These are phyloP conservation scores for Lacanobia wlatinum DNA, from an alignment of 2,888 invertebrate genomes.

Conservation along the genomic window DNA sequence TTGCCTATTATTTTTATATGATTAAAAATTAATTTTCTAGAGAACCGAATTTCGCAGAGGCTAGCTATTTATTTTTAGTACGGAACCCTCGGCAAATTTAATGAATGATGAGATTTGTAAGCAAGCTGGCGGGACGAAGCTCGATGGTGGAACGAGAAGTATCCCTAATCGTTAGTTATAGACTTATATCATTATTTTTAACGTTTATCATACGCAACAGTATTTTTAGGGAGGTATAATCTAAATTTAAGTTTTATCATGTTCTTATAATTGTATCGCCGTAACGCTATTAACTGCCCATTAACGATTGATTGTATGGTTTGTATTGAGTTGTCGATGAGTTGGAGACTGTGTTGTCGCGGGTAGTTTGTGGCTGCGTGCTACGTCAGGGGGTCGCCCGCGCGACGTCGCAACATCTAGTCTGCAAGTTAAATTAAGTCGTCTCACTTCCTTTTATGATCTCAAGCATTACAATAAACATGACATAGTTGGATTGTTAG, in stretches of 20 bases:
- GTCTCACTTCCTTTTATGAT: conserved; percentile 77
- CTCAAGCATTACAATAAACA: conserved; percentile 72
- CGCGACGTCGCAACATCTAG: conserved; percentile 69
- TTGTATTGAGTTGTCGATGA: conserved; percentile 64
- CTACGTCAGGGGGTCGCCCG: conserved; percentile 53
- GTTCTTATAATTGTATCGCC: conserved; percentile 73
- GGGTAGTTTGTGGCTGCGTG: conserved; percentile 67
- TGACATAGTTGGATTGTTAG: conserved; percentile 55
- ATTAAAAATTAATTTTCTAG: conserved; percentile 44
- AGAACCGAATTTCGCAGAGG: conserved; percentile 56
- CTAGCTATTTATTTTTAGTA: conserved; percentile 59
- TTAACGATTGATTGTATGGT: conserved; percentile 49
- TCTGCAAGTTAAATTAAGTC: conserved; percentile 73
- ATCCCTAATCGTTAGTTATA: conserved; percentile 83
- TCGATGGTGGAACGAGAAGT: conserved; percentile 68
- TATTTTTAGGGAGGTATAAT: conserved; percentile 88
- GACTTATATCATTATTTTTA: conserved; percentile 90
- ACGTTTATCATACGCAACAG: conserved; percentile 89
- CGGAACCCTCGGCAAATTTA: conserved; percentile 64
- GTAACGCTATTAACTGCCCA: conserved; percentile 79
- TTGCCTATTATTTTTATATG: conserved; percentile 57
- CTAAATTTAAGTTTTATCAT: conserved; percentile 86
- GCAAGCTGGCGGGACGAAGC: conserved; percentile 69
- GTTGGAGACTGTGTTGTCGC: conserved; percentile 69
- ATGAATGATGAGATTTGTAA: conserved; percentile 60